Evolutionary conservation across 37 sponge, comb jelly and placozoan genomes (phyloP), one percentile per base, ranked within the genome.

Genomic region (Axinella damicornis): DNA sequence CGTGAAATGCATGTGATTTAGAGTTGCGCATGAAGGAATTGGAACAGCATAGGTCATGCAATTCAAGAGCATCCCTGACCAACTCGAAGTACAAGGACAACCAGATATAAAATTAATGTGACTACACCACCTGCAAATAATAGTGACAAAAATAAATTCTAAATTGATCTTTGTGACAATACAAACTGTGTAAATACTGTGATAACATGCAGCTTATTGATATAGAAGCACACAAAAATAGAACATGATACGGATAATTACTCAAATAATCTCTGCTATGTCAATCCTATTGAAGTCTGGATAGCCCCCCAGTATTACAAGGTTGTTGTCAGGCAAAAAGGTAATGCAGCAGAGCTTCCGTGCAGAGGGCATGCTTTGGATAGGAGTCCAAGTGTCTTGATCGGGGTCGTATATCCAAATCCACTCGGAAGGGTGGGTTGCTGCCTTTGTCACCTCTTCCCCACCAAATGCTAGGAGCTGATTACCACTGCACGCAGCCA

Each of bases 401-500:
- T 73, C 74, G 12, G 52, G 53, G 24, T 71, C 58, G 37, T 64
- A 87, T 9, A 61, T 27, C 87, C 87, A 87, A 1, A 87, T 71
- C 74, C 73, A 79, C 36, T 79, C 80, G 0, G 87, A 72, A n/a
- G 87, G 74, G 1, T 80, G 73, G 0, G 73, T 32, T 24, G 63
- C 74, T 24, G 74, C 34, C 13, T 53, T 59, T 33, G 87, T 87
- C 25, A 54, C 56, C 57, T 87, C 80, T 33, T 72, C 72, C 15
- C 87, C 87, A 12, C 87, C 87, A 71, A 87, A 59, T n/a, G 80
- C 87, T 36, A 87, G 65, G 24, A 87, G 63, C 38, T 87, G 78
- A 53, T 77, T 70, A 16, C 37, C 64, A 31, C 27, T 65, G 65
- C 71, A 72, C 0, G 56, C 17, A 5, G 63, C 70, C 5, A 80